phyloP scores from a whole-genome alignment of 2,797 vertebrate species.

The Poeciliopsis paucimaculata region DNA sequence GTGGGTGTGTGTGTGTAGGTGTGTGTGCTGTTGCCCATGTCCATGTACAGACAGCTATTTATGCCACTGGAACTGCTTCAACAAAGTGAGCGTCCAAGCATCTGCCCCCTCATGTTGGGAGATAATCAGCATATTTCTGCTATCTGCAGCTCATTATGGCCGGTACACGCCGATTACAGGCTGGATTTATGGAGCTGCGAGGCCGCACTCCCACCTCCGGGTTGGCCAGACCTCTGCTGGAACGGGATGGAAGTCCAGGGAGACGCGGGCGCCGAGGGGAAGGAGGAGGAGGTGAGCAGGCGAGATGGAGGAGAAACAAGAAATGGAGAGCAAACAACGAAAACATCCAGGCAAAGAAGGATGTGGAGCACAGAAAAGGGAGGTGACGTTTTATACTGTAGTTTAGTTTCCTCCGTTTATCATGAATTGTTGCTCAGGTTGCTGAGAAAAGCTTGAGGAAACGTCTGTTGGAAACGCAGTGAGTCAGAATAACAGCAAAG shows the following conservation, averaged over 20 bases:
- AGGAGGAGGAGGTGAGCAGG: slow-evolving; percentile 14
- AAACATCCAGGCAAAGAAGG: background rate
- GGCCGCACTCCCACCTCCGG: slow-evolving; percentile 54
- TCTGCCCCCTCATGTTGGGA: slow-evolving; percentile 47
- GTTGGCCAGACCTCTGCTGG: slow-evolving; percentile 48
- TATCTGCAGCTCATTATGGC: slow-evolving; percentile 74
- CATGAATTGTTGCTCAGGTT: background rate
- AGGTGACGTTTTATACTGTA: background rate
- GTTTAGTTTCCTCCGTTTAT: background rate
- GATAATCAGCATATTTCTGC: slow-evolving; percentile 71
- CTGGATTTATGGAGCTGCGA: slow-evolving; percentile 74
- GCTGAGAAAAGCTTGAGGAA: background rate
- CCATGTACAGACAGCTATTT: slow-evolving; percentile 47
- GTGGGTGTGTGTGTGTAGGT: too few species aligned
- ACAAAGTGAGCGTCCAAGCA: slow-evolving; percentile 30
- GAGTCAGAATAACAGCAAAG: background rate
- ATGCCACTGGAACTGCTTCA: slow-evolving; percentile 46
- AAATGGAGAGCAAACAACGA: background rate
- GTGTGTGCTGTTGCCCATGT: slow-evolving; percentile 10
- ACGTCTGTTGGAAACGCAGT: background rate
- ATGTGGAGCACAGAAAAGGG: background rate
- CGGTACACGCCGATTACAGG: slow-evolving; percentile 54
- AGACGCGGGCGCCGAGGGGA: slow-evolving; percentile 24
- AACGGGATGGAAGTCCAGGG: slow-evolving; percentile 24
- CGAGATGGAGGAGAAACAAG: background rate